phyloP scores from a whole-genome alignment of 2,888 invertebrate genomes.

The Muschampia staudingeri region DNA sequence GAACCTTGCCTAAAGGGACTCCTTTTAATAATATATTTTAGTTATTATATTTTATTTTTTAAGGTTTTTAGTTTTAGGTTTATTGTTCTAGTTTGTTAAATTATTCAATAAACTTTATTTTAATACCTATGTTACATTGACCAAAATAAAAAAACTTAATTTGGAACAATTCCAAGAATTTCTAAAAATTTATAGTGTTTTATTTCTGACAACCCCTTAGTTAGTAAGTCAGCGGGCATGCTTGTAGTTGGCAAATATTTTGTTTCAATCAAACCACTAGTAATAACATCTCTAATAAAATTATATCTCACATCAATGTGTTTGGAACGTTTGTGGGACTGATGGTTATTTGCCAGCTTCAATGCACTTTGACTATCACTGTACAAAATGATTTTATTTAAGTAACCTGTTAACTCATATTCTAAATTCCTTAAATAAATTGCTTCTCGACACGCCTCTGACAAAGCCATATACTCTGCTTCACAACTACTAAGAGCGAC shows the following conservation, averaged over 20 bases:
- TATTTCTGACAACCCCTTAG: background rate
- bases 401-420: slow-evolving; percentile 37
- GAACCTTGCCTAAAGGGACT: no score
- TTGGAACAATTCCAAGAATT: background rate
- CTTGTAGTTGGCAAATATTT: background rate
- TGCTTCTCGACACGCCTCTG: slow-evolving; percentile 52
- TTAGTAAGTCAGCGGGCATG: slow-evolving; percentile 12
- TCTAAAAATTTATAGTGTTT: background rate
- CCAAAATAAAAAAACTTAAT: no score
- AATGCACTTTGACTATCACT: slow-evolving; percentile 55
- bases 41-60: no score
- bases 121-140: no score
- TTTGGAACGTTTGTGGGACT: slow-evolving; percentile 2
- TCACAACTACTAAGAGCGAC: slow-evolving; percentile 44
- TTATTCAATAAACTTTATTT: no score
- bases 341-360: slow-evolving; percentile 32
- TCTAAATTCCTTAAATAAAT: slow-evolving; percentile 47
- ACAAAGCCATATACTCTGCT: slow-evolving; percentile 48
- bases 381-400: slow-evolving; percentile 45
- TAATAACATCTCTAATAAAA: background rate
- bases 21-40: no score
- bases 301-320: slow-evolving; percentile 13
- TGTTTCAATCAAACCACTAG: background rate
- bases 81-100: no score
- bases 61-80: no score